Base-by-base conservation (phyloP, 2,888 invertebrate species). In the Anoplius nigerrimus region DNA sequence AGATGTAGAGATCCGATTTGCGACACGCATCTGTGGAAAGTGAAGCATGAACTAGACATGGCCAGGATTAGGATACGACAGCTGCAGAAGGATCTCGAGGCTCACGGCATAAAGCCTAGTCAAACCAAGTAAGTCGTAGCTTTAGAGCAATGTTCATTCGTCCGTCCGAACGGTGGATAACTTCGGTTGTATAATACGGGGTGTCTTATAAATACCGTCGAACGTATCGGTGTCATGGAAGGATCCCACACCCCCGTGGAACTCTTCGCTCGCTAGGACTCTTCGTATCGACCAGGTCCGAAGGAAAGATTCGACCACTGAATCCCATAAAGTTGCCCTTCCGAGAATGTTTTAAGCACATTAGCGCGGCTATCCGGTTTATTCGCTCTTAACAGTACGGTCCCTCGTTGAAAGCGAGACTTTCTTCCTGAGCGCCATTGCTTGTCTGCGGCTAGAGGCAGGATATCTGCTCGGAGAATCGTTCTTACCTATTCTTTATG, bases 41-140 rank as follows among this genome's bases (percentile, higher is more conserved):
- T 96, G 55, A 94, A 95, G 82, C 95, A 97, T 87, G 97, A 98
- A 87, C 91, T 98, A 80, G 97, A 97, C 88, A 93, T 97, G 89
- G 95, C 97, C 0, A 91, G 94, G 80, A 91, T 96, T 82, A 92
- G 95, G 83, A 95, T 97, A 81, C 93, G 95, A 69, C 95, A 97
- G 88, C 90, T 98, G 83, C 95, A 97, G 85, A 95, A 94, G 87
- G 94, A 95, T 85, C 91, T 97, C 90, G 95, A 95, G 88, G 92
- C 93, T 70, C 94, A 95, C 89, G 96, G 95, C 79, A 93, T 96
- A 86, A 93, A 94, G 85, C 93, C 95, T 74, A 94, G 93, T 75
- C 93, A 94, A 81, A 91, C 83, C 62, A 87, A 84, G 87, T 87
- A 82, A 70, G 81, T 71, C 53, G 13, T 52, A 8, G 6, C 5